Evolutionary conservation across 2,888 invertebrate species (phyloP).

Genomic region (Esperia sulphurella): DNA sequence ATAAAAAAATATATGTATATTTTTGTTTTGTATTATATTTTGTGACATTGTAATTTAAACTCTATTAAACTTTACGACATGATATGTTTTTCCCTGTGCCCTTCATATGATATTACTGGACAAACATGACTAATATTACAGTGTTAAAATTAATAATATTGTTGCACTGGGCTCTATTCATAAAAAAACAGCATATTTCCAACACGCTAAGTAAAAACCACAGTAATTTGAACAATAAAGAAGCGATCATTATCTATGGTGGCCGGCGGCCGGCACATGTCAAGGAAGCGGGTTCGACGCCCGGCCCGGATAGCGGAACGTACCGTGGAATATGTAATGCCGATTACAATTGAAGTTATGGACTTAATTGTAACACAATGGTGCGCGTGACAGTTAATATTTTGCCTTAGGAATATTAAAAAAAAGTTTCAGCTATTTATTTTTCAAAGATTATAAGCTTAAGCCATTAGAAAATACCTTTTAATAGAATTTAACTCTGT

Average conservation of each 20-base stretch:
- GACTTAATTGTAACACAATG: not conserved
- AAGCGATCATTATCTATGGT: constrained; percentile 10
- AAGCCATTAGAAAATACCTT: no score
- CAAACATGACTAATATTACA: no score
- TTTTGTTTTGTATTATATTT: no score
- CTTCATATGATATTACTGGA: no score
- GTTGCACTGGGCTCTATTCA: not conserved
- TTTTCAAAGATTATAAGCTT: no score
- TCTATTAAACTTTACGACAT: no score
- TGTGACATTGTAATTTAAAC: no score
- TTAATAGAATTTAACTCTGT: no score
- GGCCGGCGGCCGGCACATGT: not conserved
- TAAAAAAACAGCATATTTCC: not conserved
- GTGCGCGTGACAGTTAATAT: not conserved
- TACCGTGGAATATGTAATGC: constrained; percentile 56
- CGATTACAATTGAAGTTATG: constrained; percentile 1
- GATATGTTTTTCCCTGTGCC: no score
- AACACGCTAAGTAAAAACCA: constrained; percentile 3
- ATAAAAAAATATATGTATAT: no score
- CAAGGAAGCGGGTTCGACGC: constrained; percentile 64
- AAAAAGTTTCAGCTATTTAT: not conserved
- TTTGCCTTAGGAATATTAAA: not conserved
- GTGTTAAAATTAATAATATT: no score
- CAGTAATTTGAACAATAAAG: constrained; percentile 12
- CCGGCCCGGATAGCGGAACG: constrained; percentile 45